Evolutionary conservation across 2,888 invertebrate species (phyloP).

Genomic region (Epirrhoe alternata): DNA sequence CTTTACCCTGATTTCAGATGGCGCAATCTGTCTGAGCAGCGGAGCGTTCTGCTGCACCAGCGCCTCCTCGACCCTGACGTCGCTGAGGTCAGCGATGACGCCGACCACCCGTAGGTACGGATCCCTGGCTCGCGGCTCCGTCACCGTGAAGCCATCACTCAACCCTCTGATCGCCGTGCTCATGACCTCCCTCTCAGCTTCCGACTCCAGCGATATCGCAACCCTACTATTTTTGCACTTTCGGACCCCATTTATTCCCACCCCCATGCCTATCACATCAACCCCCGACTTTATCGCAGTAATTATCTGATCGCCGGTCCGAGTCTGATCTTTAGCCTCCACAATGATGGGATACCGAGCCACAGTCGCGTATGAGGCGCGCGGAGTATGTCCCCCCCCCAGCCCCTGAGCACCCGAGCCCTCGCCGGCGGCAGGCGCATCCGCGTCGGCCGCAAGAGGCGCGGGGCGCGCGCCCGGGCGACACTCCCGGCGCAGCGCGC

Average conservation of each 20-base stretch:
- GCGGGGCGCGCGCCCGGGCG: not conserved
- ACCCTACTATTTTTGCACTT: not conserved
- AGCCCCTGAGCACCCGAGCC: no score
- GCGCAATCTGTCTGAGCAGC: not conserved
- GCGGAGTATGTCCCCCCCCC: no score
- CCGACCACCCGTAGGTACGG: not conserved
- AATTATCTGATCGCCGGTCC: not conserved
- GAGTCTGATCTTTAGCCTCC: not conserved
- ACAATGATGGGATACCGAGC: not conserved
- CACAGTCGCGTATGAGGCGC: not conserved
- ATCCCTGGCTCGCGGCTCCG: not conserved
- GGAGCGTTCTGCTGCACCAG: not conserved
- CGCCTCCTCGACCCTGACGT: conserved; percentile 3
- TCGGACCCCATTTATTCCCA: not conserved
- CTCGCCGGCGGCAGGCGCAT: no score
- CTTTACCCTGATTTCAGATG: not conserved
- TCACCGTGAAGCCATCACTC: not conserved
- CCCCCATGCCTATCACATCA: not conserved
- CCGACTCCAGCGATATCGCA: not conserved
- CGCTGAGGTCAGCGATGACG: not conserved
- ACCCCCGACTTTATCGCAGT: not conserved
- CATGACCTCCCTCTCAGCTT: not conserved
- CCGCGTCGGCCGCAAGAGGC: no score
- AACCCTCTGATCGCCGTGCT: not conserved
- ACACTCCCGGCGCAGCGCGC: not conserved